Conservation (phyloP, 2,888 invertebrate species). For the Agonopterix alstromeriana region DNA sequence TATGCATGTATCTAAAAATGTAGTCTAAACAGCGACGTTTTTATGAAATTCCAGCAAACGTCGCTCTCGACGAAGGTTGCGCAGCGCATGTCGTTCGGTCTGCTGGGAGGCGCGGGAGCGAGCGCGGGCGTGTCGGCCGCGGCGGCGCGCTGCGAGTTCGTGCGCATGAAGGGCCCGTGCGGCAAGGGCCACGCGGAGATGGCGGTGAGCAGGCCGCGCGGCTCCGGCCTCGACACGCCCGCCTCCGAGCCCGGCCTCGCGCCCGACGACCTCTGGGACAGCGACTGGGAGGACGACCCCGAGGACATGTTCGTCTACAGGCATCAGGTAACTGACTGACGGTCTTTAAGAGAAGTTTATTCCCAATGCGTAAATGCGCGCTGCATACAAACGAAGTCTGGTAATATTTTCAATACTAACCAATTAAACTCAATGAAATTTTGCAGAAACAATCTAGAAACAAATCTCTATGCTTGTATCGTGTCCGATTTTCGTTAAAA, state of each 20-base stretch:
- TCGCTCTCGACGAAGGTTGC: conserved; percentile 96
- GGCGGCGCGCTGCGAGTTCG: conserved; percentile 96
- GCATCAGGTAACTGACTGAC: conserved; percentile 75
- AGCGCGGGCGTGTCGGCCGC: conserved; percentile 84
- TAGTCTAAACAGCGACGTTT: not conserved
- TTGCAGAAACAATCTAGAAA: too few relatives aligned
- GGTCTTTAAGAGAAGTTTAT: too few relatives aligned
- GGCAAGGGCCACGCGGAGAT: conserved; percentile 93
- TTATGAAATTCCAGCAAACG: conserved; percentile 82
- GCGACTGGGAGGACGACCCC: conserved; percentile 91
- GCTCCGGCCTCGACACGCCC: conserved; percentile 96
- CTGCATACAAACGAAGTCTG: too few relatives aligned
- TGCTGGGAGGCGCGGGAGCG: conserved; percentile 85
- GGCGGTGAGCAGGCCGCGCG: conserved; percentile 95
- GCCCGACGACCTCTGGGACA: conserved; percentile 92
- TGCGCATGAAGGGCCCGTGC: conserved; percentile 86
- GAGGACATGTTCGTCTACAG: conserved; percentile 90
- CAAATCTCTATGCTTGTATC: too few relatives aligned
- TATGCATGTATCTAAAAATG: too few relatives aligned
- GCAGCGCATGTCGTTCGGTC: conserved; percentile 95
- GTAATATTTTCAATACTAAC: too few relatives aligned
- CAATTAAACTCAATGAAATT: too few relatives aligned
- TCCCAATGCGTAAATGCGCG: too few relatives aligned
- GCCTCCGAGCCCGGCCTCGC: conserved; percentile 93
- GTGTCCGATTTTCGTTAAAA: too few relatives aligned